phyloP scores from a whole-genome alignment of 2,113 vertebrate genomes.

The Montifringilla adamsi region DNA sequence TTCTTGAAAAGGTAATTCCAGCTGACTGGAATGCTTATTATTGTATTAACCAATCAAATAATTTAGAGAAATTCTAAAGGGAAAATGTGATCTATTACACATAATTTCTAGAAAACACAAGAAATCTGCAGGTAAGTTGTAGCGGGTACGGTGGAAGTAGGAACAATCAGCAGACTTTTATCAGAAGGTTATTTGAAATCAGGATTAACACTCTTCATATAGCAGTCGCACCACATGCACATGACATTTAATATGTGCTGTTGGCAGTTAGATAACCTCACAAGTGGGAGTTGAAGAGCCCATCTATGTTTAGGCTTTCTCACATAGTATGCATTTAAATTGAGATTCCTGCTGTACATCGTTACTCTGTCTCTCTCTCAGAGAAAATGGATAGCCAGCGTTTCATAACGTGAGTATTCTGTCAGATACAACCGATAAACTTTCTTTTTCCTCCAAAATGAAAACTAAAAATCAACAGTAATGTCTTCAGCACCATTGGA shows the following conservation, averaged over 20 bases:
- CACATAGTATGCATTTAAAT: neutral
- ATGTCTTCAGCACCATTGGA: neutral
- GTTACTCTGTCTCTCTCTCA: neutral
- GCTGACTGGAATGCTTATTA: neutral
- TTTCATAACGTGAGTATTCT: neutral
- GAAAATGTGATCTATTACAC: neutral
- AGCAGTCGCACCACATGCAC: neutral
- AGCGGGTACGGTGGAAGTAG: neutral
- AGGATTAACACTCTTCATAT: constrained; percentile 26
- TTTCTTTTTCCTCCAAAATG: neutral
- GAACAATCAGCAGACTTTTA: neutral
- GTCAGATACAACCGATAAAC: neutral
- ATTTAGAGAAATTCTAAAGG: neutral
- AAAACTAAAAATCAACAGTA: neutral
- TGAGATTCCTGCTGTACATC: neutral
- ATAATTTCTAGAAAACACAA: neutral
- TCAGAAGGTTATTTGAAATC: constrained; percentile 12
- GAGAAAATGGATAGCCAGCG: neutral
- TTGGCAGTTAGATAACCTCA: constrained; percentile 51
- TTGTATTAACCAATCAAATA: neutral
- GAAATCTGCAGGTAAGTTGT: neutral
- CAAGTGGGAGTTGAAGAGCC: constrained; percentile 5
- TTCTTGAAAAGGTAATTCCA: neutral
- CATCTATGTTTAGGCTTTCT: constrained; percentile 43
- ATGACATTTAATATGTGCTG: constrained; percentile 39